A percentile compares a stretch with the other conserved stretches of the same genome.
phyloP scores from a whole-genome alignment of 1,140 invertebrate genomes.

The Stenopsyche tienmushanensis region DNA sequence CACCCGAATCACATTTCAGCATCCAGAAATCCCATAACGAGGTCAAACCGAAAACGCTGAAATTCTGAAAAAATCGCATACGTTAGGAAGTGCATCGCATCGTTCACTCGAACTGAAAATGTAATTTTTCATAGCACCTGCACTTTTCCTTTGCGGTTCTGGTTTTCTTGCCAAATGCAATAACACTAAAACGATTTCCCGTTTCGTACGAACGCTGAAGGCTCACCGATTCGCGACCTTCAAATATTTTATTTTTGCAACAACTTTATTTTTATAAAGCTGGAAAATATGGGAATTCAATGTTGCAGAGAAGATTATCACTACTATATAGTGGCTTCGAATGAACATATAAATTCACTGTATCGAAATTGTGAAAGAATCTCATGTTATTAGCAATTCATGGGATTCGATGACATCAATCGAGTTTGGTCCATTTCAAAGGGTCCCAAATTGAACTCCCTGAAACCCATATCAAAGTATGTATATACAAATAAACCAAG shows the following conservation, averaged over 20 bases:
- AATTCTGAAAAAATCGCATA: not conserved
- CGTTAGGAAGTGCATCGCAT: not conserved
- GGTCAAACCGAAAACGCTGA: not conserved
- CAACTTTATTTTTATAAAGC: not conserved
- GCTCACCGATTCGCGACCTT: too few relatives aligned
- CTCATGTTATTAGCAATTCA: too few relatives aligned
- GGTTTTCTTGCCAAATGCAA: not conserved
- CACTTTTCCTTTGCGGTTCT: not conserved
- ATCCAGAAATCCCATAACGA: not conserved
- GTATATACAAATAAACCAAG: too few relatives aligned
- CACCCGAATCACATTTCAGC: not conserved
- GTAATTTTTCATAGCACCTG: constrained; percentile 6
- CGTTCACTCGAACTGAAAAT: not conserved
- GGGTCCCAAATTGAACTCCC: too few relatives aligned
- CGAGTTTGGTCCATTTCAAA: too few relatives aligned
- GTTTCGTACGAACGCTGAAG: not conserved
- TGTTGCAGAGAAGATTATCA: too few relatives aligned
- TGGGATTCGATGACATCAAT: too few relatives aligned
- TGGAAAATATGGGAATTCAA: too few relatives aligned
- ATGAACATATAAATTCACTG: too few relatives aligned
- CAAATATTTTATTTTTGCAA: not conserved
- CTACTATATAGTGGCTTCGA: too few relatives aligned
- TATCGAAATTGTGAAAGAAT: too few relatives aligned
- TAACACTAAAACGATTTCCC: constrained; percentile 12
- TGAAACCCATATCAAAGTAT: too few relatives aligned